phyloP scores from a whole-genome alignment of 2,797 vertebrate species.

The Pipistrellus pipistrellus region DNA sequence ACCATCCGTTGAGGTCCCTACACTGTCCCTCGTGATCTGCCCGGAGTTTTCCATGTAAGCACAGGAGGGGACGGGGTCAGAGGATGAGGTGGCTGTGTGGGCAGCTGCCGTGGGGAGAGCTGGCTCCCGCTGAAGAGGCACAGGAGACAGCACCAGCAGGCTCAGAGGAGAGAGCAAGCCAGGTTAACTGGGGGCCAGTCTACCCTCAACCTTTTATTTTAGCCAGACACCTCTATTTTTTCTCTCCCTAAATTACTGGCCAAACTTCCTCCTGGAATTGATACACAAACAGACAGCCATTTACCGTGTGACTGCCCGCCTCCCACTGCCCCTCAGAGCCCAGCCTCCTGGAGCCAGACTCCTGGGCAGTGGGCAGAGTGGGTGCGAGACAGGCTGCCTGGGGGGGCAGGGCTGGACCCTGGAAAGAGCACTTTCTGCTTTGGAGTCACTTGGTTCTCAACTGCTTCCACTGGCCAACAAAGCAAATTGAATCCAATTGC shows the following conservation, averaged over 20 bases:
- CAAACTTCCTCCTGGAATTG: conserved; percentile 79
- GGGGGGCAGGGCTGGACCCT: background rate
- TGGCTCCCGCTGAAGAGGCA: background rate
- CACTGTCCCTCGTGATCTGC: background rate
- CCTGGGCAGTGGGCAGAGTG: background rate
- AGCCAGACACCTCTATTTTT: conserved; percentile 78
- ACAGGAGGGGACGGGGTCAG: background rate
- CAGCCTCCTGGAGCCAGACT: conserved; percentile 42
- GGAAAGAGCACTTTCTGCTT: conserved; percentile 40
- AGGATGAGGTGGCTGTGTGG: background rate
- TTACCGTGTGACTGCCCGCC: conserved; percentile 64
- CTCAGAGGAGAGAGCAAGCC: background rate
- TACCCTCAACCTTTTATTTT: conserved; percentile 38
- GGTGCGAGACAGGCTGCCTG: background rate
- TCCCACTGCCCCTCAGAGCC: background rate
- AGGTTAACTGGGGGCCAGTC: background rate
- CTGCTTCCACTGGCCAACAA: conserved; percentile 69
- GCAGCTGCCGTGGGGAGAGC: background rate
- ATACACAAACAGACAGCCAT: conserved; percentile 71
- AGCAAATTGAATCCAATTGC: conserved; percentile 82
- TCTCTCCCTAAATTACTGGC: conserved; percentile 64
- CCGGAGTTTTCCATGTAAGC: background rate
- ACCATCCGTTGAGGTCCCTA: background rate
- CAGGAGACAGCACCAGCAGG: background rate
- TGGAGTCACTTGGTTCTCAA: conserved; percentile 17